These are phyloP conservation scores for Mycogona germanica DNA, from an alignment of 2,888 invertebrate genomes.

Conservation along the genomic window DNA sequence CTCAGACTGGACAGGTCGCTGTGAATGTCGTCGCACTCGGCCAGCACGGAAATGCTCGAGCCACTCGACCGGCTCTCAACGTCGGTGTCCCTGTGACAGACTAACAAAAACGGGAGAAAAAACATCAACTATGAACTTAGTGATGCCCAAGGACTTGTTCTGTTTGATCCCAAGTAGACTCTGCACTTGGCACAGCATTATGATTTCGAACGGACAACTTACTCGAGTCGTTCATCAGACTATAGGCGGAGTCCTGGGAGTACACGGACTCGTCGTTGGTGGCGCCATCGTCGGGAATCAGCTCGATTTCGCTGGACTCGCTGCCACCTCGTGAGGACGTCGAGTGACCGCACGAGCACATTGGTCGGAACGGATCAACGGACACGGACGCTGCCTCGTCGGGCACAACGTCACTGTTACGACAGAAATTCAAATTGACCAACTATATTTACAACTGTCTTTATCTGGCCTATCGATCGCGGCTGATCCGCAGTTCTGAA, in stretches of 20 bases:
- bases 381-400: too few relatives aligned
- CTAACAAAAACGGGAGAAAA: background rate
- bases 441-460: background rate
- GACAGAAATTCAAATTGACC: background rate
- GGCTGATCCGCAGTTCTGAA: too few relatives aligned
- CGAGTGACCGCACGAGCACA: too few relatives aligned
- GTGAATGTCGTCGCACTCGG: slow-evolving; percentile 3
- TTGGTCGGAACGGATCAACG: too few relatives aligned
- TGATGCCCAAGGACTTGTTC: background rate
- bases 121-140: background rate
- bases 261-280: background rate
- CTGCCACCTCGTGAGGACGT: slow-evolving; percentile 3
- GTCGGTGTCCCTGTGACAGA: background rate
- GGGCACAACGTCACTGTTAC: background rate
- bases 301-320: slow-evolving; percentile 14
- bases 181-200: background rate
- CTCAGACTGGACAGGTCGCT: slow-evolving; percentile 2
- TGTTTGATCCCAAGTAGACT: background rate
- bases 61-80: slow-evolving; percentile 7
- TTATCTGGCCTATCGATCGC: too few relatives aligned
- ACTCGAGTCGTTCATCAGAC: background rate
- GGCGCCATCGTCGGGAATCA: slow-evolving; percentile 12
- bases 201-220: too few relatives aligned
- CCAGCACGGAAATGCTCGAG: slow-evolving; percentile 3
- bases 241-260: background rate